Percentiles rank a stretch among this genome's conserved stretches.
Conservation (phyloP, 1,140 invertebrate genomes). For the Thaumetopoea pityocampa region DNA sequence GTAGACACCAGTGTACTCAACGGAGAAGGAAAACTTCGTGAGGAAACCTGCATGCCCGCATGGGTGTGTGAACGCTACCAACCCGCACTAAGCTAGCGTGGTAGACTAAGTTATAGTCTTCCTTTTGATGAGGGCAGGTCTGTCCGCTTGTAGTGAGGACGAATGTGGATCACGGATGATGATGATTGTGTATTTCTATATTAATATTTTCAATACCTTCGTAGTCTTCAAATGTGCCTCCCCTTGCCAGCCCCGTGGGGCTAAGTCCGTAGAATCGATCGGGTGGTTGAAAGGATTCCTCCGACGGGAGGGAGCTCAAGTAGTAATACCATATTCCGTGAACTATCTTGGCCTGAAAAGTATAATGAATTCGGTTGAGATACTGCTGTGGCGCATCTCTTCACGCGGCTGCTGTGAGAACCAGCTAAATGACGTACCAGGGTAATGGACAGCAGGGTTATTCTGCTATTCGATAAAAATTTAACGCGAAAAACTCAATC, state of each 20-base stretch:
- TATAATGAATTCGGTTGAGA: background rate
- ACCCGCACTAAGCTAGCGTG: too few species aligned
- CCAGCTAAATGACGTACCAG: too few species aligned
- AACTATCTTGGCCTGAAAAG: slow-evolving; percentile 70
- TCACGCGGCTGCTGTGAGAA: too few species aligned
- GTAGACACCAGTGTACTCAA: too few species aligned
- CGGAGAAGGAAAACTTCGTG: too few species aligned
- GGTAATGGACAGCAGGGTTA: too few species aligned
- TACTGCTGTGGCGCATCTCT: background rate
- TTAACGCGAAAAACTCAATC: slow-evolving; percentile 1
- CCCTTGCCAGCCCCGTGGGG: slow-evolving; percentile 76
- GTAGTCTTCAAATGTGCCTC: slow-evolving; percentile 66
- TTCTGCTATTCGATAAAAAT: too few species aligned
- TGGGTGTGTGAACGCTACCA: too few species aligned
- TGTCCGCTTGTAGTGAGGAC: too few species aligned
- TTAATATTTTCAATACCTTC: slow-evolving; percentile 44
- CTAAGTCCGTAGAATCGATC: slow-evolving; percentile 74
- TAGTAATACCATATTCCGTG: slow-evolving; percentile 77
- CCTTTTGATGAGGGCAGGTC: background rate
- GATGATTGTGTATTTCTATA: too few species aligned
- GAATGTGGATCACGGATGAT: too few species aligned
- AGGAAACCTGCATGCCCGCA: too few species aligned
- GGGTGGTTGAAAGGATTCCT: slow-evolving; percentile 54
- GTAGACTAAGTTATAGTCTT: background rate
- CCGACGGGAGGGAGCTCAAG: slow-evolving; percentile 73